Percentiles rank a stretch among this genome's conserved stretches.
phyloP scores from a whole-genome alignment of 2,113 vertebrate genomes.

The Oriolus oriolus region DNA sequence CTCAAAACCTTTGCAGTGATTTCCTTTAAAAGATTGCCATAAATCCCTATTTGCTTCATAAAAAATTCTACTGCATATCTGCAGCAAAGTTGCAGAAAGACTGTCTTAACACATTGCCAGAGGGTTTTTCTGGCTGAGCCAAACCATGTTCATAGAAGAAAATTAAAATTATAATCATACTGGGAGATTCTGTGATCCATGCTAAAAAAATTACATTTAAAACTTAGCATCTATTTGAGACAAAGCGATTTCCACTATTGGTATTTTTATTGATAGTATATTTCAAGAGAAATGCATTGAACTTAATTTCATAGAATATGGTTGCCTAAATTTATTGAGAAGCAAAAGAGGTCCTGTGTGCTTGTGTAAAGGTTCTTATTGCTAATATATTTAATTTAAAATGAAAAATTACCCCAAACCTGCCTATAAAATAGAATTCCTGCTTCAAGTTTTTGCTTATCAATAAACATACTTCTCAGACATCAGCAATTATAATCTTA shows the following conservation, averaged over 20 bases:
- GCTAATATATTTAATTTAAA: neutral
- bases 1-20: neutral
- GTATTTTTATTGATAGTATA: neutral
- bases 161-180: neutral
- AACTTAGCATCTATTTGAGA: neutral
- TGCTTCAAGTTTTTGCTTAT: neutral
- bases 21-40: neutral
- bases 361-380: neutral
- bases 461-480: neutral
- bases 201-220: neutral
- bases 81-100: neutral
- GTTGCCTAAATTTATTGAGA: neutral
- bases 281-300: neutral
- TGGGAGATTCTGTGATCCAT: neutral
- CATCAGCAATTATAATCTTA: neutral
- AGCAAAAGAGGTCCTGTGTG: neutral
- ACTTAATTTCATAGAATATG: neutral
- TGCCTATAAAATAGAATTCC: neutral
- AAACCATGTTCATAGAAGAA: neutral
- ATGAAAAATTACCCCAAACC: neutral
- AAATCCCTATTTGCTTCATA: slow-evolving; percentile 8
- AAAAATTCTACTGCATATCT: neutral
- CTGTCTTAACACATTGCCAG: neutral
- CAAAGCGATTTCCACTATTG: neutral
- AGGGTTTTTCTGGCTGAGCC: neutral